Evolutionary conservation across 2,113 vertebrate species (phyloP).

Genomic region (Macrotus californicus): DNA sequence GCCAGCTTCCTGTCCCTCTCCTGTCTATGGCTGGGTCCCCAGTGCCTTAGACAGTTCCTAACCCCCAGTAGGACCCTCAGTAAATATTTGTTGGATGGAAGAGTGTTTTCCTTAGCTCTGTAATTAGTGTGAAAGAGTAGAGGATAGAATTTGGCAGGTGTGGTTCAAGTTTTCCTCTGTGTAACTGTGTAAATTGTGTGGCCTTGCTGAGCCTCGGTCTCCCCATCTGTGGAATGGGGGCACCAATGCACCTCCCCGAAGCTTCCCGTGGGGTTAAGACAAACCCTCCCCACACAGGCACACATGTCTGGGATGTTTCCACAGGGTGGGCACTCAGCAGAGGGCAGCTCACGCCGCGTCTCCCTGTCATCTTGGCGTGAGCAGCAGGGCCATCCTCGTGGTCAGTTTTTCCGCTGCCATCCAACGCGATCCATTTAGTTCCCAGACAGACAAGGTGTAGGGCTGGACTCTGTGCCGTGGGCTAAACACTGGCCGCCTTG

Average conservation of each 20-base stretch:
- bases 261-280: background rate
- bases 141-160: background rate
- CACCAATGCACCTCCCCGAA: rapidly evolving
- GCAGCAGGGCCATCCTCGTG: background rate
- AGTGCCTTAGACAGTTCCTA: background rate
- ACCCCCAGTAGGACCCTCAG: background rate
- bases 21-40: background rate
- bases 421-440: constrained; percentile 25
- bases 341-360: background rate
- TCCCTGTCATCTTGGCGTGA: background rate
- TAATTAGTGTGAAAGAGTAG: background rate
- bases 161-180: background rate
- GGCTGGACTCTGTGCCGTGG: constrained; percentile 16
- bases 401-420: constrained; percentile 27
- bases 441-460: constrained; percentile 48
- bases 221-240: background rate
- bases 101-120: background rate
- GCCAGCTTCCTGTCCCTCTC: background rate
- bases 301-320: background rate
- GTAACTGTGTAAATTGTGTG: background rate
- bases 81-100: background rate
- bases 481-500: background rate
- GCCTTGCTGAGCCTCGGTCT: background rate
- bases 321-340: background rate
- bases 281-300: rapidly evolving